Evolutionary conservation across 2,113 vertebrate genomes (phyloP), one percentile per base, ranked within the genome.

Genomic region (Ahaetulla prasina): DNA sequence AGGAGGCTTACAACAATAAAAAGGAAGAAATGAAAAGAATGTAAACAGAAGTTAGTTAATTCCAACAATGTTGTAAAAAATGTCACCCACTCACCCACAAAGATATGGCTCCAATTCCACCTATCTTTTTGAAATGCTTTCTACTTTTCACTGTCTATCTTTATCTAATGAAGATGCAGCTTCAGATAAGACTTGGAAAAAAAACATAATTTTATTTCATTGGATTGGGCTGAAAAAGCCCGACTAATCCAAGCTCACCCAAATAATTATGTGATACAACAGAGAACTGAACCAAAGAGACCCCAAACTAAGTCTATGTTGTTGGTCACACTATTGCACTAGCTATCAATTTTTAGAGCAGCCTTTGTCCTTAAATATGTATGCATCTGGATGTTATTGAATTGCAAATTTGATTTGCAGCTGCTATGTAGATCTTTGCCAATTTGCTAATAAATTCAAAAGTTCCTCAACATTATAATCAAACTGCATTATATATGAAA

Each of bases 361-460:
- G 68, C 2, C 1, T 39, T 74, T 80, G 39, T 43, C 30, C 7
- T 85, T 63, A 87, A 91, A 63, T 87, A 57, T 22, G 11, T 87
- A 27, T 60, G 84, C 55, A 39, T 91, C 91, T 87, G 57, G 12
- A 20, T 87, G 85, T 27, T 52, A 43, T 23, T 43, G 55, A 52
- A 63, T 87, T 25, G 87, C 63, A 68, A 39, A 91, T 91, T 68
- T 91, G 55, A 88, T 91, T 91, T 91, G 91, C 91, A 91, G 55
- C 85, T 91, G 91, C 85, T 23, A 52, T 30, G 85, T 39, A 63
- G n/a, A 91, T 91, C 91, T 63, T 57, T 88, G 91, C 55, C 85
- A 91, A 87, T 52, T 87, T 52, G 23, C 47, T 91, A 91, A 91
- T 91, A 55, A 87, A 91, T 87, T 35, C 85, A 68, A 25, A 87